Base-by-base conservation (phyloP, 2,113 vertebrate genomes). In the Neodon shergylaensis region DNA sequence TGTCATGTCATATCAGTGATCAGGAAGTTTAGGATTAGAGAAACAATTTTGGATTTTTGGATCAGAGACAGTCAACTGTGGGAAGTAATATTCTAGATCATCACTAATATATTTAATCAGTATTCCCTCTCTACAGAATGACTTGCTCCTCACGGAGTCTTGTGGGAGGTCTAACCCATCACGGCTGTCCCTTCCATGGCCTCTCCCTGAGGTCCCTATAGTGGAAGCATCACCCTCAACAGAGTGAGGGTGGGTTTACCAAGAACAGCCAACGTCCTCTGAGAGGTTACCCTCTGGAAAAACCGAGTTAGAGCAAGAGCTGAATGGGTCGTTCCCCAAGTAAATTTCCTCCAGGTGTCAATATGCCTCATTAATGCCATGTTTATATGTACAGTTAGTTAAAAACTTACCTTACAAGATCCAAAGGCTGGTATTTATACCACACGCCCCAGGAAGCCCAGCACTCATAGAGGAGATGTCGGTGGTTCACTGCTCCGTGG, bases 371-470 rank as follows among this genome's bases (percentile, higher is more conserved):
- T 11, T 58, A 7, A 13, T 33, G 49, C 17, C n/a, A 68, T 66
- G 7, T 70, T 93, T 49, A 3, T n/a, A 28, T 12, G 10, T 90
- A 79, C 86, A 92, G 21, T 6, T 77, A 68, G 42, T 76, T 83
- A 36, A 61, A 90, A 54, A 85, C 98, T 98, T 97, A 99, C 99
- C 99, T 98, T 63, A 99, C 98, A 9, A 99, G 99, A 96, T 99
- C 99, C 98, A 99, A 98, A 0, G 99, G 99, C 73, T 99, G 99
- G 97, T 99, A 99, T 96, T 99, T 99, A 98, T 99, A 99, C 99
- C 99, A 99, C 68, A 99, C 99, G 6, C 99, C 98, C 99, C 99
- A 99, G 97, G 99, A 99, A 66, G 99, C 99, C 99, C 99, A 99
- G 96, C 99, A 99, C 92, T 99, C 99, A 2, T 99, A 99, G 36